Percentiles rank a stretch among this genome's conserved stretches.
Evolutionary conservation across 2,113 vertebrate species (phyloP).

Genomic region (Sinosuthora webbiana): DNA sequence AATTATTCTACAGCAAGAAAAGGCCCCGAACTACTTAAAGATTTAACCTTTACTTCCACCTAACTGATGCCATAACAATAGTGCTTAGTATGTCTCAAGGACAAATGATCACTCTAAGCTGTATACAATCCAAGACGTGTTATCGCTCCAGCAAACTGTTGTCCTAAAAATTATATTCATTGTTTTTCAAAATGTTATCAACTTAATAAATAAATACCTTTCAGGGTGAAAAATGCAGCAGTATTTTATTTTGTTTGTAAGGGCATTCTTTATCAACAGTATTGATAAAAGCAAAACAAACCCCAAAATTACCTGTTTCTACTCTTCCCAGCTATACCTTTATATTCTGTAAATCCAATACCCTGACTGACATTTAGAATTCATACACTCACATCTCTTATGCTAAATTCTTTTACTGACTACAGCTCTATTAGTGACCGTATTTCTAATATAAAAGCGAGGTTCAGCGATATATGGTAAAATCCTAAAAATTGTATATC

Average conservation of each 20-base stretch:
- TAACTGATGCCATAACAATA: conserved; percentile 76
- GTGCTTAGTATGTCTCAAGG: conserved; percentile 77
- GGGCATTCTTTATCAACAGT: conserved; percentile 77
- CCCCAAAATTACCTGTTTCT: conserved; percentile 66
- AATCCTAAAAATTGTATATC: not conserved
- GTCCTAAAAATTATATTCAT: conserved; percentile 91
- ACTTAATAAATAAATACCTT: conserved; percentile 90
- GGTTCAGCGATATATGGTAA: not conserved
- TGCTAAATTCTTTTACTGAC: conserved; percentile 24
- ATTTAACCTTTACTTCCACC: conserved; percentile 77
- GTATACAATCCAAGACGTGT: conserved; percentile 76
- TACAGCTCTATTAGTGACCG: conserved; percentile 8
- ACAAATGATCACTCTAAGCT: conserved; percentile 78
- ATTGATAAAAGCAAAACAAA: conserved; percentile 76
- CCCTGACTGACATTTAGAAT: conserved; percentile 33
- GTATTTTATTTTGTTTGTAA: conserved; percentile 73
- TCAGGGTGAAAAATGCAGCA: conserved; percentile 76
- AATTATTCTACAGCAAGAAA: conserved; percentile 66
- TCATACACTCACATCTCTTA: not conserved
- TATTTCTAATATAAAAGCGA: conserved; percentile 3
- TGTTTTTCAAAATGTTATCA: conserved; percentile 91
- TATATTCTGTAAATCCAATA: conserved; percentile 27
- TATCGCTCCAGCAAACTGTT: conserved; percentile 81
- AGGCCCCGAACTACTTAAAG: conserved; percentile 63
- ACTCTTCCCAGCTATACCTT: conserved; percentile 42